phyloP scores from a whole-genome alignment of 2,113 vertebrate species.

The Vulpes ferrilata region DNA sequence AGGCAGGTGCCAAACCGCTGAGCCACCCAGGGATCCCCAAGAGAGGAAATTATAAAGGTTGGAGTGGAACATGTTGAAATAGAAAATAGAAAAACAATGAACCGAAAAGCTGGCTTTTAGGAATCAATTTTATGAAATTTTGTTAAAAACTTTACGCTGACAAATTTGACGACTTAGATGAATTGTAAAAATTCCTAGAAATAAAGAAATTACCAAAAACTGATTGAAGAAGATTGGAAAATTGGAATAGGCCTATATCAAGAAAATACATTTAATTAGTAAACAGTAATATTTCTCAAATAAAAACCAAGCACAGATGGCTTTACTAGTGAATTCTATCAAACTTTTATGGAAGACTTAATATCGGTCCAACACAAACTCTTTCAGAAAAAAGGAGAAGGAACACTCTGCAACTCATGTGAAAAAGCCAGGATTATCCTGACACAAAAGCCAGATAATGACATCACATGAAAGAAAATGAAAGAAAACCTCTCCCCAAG shows the following conservation, averaged over 20 bases:
- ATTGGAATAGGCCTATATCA: background rate
- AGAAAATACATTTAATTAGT: conserved; percentile 26
- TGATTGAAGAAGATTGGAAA: background rate
- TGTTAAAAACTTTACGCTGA: conserved; percentile 33
- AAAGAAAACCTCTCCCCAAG: background rate
- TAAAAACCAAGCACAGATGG: background rate
- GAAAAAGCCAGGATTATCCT: background rate
- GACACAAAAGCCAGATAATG: conserved; percentile 29
- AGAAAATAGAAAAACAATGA: conserved; percentile 12
- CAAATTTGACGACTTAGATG: background rate
- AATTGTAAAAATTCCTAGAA: conserved; percentile 13
- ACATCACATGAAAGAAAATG: background rate
- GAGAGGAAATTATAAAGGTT: background rate
- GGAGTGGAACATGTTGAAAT: background rate
- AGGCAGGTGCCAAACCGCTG: no score
- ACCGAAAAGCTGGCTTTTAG: background rate
- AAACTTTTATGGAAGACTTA: background rate
- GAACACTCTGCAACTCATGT: background rate
- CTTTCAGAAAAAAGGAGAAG: background rate
- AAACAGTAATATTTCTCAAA: background rate
- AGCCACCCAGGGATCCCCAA: background rate
- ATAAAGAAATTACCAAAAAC: conserved; percentile 24
- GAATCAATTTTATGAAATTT: background rate
- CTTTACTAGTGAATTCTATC: background rate
- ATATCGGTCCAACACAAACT: background rate